Evolutionary conservation across 1,140 invertebrate species (phyloP), one percentile per base, ranked within the genome.

Genomic region (Drosophila lacteicornis): DNA sequence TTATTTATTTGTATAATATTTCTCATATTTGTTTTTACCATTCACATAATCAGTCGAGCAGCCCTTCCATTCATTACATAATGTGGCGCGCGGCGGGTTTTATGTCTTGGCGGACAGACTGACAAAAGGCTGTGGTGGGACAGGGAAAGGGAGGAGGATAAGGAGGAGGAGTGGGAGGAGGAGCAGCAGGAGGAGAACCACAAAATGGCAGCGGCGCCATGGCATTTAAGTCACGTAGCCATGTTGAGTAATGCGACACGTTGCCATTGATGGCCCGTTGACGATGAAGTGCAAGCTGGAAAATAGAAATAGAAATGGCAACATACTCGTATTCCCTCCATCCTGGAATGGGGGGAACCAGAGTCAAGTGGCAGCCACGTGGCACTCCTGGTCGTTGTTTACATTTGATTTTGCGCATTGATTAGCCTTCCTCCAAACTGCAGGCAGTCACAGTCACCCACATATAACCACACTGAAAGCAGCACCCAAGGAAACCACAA

Each of bases 201-300:
- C 84, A 83, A 79, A 86, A 87, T 86, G 80, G 53, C 80, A 58
- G 47, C 43, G 50, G 49, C 55, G 63, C 80, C 75, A 86, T 77
- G 76, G 79, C 83, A 87, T 87, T 87, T 87, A 83, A 87, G 83
- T 87, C 83, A 87, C 83, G 83, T 83, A 87, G 82, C 79, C 70
- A 80, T 74, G 83, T 86, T 86, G 83, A 87, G 83, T 87, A 86
- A 87, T 87, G 75, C 84, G 85, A 90, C 84, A 87, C 85, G 84
- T 87, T 87, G 84, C 78, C 80, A 87, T 84, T 83, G 84, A 90
- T 83, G 84, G 84, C 77, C 76, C 83, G 76, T 87, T 87, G 83
- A 87, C 83, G 85, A 88, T 88, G 85, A 87, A 87, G 84, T 88
- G 83, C 79, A 87, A 87, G 83, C 70, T 77, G 76, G 71, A 60